Evolutionary conservation across 2,113 vertebrate species (phyloP), one percentile per base, ranked within the genome.

Genomic region (Mustela lutreola): DNA sequence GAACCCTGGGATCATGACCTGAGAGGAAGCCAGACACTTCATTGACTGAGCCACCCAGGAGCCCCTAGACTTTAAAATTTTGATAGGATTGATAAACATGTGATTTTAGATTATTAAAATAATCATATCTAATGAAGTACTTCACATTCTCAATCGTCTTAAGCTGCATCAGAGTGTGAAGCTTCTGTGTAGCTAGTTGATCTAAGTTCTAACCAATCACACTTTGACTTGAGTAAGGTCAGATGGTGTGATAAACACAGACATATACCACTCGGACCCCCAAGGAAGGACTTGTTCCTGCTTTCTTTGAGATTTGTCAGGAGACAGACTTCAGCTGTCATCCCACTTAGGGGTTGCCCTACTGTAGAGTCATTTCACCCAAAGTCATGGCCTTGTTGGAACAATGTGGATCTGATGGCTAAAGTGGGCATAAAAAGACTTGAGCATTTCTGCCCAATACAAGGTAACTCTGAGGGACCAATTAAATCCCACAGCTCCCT

Each of bases 191-290:
- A 50, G 3, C 9, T 36, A 7, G 7, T 36, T 71, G 28, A 45
- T 71, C 22, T 73, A 26, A 78, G 36, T 60, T 94, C 36, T 71
- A 65, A 89, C 22, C 1, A 16, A 31, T 11, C 7, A 12, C 26
- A 21, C 1, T 56, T 36, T n/a, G n/a, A 9, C 10, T 36, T 94
- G 42, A 45, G 5, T 76, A 36, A 90, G n/a, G 9, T 42, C 3
- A 0, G 60, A 11, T 7, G 3, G 1, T 11, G 1, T 83, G 9
- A 4, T 22, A 12, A 10, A 53, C 0, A 4, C 7, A 18, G 45
- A 53, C 53, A 88, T 88, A 16, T 1, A 0, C 4, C 0, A 5
- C 11, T 48, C 22, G 45, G 45, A 24, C 62, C 7, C 31, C 10
- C n/a, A 39, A 42, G 50, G 21, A 92, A 78, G 26, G 33, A 75